These are phyloP conservation scores for Noctua comes DNA, from an alignment of 2,888 invertebrate species.

Conservation along the genomic window DNA sequence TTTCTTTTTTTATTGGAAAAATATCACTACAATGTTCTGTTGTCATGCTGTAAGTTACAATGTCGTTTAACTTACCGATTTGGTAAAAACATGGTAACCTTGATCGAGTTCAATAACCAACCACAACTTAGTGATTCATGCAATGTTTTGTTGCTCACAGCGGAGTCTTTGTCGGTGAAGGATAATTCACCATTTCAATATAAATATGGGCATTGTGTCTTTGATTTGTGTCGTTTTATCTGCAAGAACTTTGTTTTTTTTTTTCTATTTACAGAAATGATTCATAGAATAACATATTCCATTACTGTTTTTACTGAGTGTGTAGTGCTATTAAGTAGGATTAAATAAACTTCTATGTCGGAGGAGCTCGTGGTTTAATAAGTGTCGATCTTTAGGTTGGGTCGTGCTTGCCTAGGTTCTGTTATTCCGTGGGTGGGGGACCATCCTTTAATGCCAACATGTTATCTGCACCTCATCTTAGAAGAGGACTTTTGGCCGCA, in stretches of 20 bases:
- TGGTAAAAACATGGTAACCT: constrained; percentile 53
- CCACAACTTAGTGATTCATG: constrained; percentile 66
- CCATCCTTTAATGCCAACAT: too few species aligned
- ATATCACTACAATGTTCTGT: not conserved
- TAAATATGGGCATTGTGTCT: constrained; percentile 40
- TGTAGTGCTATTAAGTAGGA: not conserved
- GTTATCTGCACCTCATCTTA: too few species aligned
- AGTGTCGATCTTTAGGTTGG: too few species aligned
- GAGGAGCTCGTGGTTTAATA: not conserved
- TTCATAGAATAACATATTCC: constrained; percentile 18
- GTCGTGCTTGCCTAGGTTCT: not conserved
- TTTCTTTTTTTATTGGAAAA: too few species aligned
- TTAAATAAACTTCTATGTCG: not conserved
- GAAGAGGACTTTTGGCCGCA: too few species aligned
- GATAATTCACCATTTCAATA: constrained; percentile 60
- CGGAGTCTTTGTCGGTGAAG: constrained; percentile 48
- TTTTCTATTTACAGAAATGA: constrained; percentile 10
- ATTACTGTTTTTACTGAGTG: not conserved
- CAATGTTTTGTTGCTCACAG: constrained; percentile 57
- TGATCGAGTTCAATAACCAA: constrained; percentile 65
- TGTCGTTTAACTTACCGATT: constrained; percentile 15
- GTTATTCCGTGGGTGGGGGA: too few species aligned
- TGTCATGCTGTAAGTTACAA: constrained; percentile 5
- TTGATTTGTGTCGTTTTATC: constrained; percentile 25
- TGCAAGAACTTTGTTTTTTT: constrained; percentile 1